Evolutionary conservation across 2,797 vertebrate species (phyloP).

Genomic region (Falco cherrug): DNA sequence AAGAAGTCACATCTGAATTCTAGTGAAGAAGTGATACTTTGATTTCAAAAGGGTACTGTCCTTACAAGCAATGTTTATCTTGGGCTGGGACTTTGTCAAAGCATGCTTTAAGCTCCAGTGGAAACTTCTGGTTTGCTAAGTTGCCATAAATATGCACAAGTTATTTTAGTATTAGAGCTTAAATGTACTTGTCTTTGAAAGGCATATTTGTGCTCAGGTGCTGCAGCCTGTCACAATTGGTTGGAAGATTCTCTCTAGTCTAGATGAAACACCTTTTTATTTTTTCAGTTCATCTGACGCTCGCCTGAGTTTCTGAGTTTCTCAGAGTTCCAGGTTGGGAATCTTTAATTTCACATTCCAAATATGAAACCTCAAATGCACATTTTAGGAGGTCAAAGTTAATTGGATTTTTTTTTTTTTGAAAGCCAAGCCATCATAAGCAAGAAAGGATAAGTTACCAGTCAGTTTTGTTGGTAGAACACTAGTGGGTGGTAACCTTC

Average conservation of each 20-base stretch:
- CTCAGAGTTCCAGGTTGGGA: background rate
- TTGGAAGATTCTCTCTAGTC: background rate
- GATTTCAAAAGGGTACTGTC: background rate
- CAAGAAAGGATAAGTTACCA: background rate
- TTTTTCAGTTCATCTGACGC: background rate
- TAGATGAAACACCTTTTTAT: background rate
- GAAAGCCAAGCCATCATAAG: background rate
- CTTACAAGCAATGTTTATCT: background rate
- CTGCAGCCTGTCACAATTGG: background rate
- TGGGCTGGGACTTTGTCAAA: background rate
- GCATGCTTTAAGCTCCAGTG: background rate
- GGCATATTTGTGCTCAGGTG: background rate
- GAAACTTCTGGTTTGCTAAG: background rate
- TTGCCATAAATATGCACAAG: background rate
- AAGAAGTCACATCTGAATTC: background rate
- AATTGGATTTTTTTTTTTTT: background rate
- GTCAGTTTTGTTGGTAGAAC: background rate
- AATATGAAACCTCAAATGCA: background rate
- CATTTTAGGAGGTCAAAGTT: background rate
- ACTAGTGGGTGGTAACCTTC: background rate
- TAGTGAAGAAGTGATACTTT: background rate
- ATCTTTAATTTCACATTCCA: background rate
- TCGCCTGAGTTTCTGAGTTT: background rate
- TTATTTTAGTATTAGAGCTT: background rate
- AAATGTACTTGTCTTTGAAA: background rate